A percentile compares a stretch with the other conserved stretches of the same genome.
phyloP scores from a whole-genome alignment of 2,888 invertebrate genomes.

The Drosophila maculinotata region DNA sequence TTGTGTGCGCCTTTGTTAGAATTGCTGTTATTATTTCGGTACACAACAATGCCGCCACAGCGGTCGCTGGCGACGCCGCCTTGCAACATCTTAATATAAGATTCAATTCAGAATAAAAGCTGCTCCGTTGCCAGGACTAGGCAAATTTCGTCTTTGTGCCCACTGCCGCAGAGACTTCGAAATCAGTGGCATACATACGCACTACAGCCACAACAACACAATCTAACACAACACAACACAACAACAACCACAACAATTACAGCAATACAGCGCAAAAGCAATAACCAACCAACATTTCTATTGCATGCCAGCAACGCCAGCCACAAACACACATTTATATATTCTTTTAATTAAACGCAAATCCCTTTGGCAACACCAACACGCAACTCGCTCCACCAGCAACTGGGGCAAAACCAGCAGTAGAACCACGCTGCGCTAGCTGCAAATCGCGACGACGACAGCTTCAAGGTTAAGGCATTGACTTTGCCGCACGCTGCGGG shows the following conservation, averaged over 20 bases:
- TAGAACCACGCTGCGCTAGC: constrained; percentile 20
- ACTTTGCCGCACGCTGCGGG: constrained; percentile 23
- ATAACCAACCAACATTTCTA: constrained; percentile 73
- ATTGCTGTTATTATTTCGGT: constrained; percentile 72
- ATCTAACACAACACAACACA: constrained; percentile 29
- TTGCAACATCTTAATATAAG: constrained; percentile 78
- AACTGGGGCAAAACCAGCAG: constrained; percentile 30
- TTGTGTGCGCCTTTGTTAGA: constrained; percentile 71
- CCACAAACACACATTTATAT: constrained; percentile 54
- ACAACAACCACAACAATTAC: constrained; percentile 41
- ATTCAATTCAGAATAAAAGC: constrained; percentile 71
- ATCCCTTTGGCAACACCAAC: constrained; percentile 72
- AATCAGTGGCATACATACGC: constrained; percentile 56
- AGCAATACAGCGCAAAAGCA: constrained; percentile 58
- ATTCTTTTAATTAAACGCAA: constrained; percentile 78
- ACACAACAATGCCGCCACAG: constrained; percentile 51
- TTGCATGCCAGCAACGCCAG: constrained; percentile 66
- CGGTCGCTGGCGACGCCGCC: constrained; percentile 47
- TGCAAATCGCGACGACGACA: constrained; percentile 42
- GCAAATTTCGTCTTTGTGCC: constrained; percentile 53
- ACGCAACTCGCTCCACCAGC: constrained; percentile 53
- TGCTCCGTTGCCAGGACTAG: constrained; percentile 24
- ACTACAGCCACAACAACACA: constrained; percentile 43
- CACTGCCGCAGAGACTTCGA: constrained; percentile 39
- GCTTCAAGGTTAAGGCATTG: constrained; percentile 69